A percentile compares a stretch with the other conserved stretches of the same genome.
Conservation (phyloP, 35 echinoderm and acorn worm species). For the Hemicentrotus pulcherrimus region DNA sequence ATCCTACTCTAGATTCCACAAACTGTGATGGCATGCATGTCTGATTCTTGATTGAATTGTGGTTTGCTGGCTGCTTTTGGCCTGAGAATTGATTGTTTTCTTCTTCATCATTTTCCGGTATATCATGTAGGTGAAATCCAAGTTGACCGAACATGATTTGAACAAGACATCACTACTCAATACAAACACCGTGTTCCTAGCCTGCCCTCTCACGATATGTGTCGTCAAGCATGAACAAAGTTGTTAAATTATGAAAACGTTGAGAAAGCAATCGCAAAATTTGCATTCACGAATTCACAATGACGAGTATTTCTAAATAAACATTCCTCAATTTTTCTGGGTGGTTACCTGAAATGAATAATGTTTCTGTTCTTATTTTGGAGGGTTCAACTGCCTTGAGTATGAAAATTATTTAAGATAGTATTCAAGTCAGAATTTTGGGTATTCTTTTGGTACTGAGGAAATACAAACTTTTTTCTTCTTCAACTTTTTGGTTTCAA, state of each 20-base stretch:
- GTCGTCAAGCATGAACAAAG: neutral
- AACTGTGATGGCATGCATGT: neutral
- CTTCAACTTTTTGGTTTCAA: no score
- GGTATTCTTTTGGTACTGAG: no score
- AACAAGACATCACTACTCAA: neutral
- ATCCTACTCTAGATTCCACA: neutral
- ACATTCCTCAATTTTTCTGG: no score
- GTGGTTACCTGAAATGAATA: no score
- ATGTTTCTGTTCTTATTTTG: no score
- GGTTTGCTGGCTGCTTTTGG: neutral
- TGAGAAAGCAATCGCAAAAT: neutral
- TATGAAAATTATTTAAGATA: no score
- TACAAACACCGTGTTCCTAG: neutral
- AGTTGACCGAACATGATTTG: slow-evolving; percentile 11
- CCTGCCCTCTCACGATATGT: neutral
- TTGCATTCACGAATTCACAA: no score
- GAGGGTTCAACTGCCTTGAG: no score
- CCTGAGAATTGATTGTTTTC: neutral
- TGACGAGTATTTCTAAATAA: no score
- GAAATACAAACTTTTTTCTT: neutral
- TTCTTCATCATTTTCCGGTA: neutral
- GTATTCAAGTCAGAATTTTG: no score
- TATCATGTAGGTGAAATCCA: neutral
- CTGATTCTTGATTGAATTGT: neutral
- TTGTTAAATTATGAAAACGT: neutral